Percentiles rank a stretch among this genome's conserved stretches.
phyloP scores from a whole-genome alignment of 1,140 invertebrate genomes.

The Bombyx mandarina region DNA sequence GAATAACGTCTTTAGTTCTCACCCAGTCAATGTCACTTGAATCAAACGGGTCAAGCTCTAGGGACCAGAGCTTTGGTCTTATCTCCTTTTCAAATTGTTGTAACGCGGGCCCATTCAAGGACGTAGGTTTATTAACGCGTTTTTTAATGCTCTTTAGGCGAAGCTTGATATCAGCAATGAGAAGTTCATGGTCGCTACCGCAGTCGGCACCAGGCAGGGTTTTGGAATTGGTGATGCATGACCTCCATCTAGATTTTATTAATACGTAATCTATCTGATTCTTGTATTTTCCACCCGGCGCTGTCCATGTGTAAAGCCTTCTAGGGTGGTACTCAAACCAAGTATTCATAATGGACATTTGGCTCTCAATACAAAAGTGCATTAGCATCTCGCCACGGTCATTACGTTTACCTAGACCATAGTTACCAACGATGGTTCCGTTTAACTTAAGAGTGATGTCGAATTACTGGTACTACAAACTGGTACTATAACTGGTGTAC shows the following conservation, averaged over 20 bases:
- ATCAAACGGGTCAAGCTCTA: neutral
- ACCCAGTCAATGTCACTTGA: neutral
- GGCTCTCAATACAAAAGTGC: conserved; percentile 14
- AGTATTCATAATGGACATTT: conserved; percentile 15
- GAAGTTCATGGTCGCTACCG: conserved; percentile 9
- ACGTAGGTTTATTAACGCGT: conserved; percentile 3
- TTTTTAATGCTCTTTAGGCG: conserved; percentile 1
- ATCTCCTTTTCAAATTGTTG: neutral
- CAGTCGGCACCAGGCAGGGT: conserved; percentile 19
- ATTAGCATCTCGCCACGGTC: conserved; percentile 14
- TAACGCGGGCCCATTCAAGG: neutral
- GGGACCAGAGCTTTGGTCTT: neutral
- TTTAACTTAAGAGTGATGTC: neutral
- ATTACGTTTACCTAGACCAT: conserved; percentile 15
- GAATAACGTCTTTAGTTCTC: neutral
- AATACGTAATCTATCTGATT: conserved; percentile 16
- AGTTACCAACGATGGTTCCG: conserved; percentile 2
- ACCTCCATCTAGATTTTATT: conserved; percentile 9
- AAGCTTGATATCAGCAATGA: neutral
- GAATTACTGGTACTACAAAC: too few relatives aligned
- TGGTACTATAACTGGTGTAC: too few relatives aligned
- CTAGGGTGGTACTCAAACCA: conserved; percentile 12
- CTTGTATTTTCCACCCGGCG: neutral
- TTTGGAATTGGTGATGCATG: conserved; percentile 1
- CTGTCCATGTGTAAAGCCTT: conserved; percentile 2